Evolutionary conservation across 2,888 invertebrate species (phyloP).

Genomic region (Nemotelus nigrinus): DNA sequence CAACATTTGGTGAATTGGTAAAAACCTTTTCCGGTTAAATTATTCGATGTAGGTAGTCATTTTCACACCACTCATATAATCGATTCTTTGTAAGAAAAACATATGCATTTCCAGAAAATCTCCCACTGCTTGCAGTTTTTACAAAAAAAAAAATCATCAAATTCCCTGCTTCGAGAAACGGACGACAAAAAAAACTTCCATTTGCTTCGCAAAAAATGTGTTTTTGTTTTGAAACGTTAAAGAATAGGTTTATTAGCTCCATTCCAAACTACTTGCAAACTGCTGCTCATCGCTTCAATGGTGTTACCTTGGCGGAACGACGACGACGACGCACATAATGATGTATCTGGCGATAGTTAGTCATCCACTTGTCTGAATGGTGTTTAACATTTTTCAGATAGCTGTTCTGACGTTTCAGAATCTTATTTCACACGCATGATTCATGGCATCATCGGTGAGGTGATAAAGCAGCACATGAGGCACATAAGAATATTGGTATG

Average conservation of each 20-base stretch:
- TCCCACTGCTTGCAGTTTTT: too few species aligned
- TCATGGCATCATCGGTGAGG: neutral
- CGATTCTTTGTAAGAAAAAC: too few species aligned
- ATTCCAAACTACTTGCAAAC: neutral
- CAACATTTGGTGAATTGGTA: neutral
- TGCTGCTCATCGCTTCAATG: neutral
- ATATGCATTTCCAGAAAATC: too few species aligned
- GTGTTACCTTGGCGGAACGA: neutral
- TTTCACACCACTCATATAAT: too few species aligned
- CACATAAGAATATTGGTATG: neutral
- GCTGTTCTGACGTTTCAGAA: neutral
- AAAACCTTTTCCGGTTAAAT: neutral
- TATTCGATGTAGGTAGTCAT: neutral
- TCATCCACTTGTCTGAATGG: conserved; percentile 1
- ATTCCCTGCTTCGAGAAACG: too few species aligned
- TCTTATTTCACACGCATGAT: conserved; percentile 11
- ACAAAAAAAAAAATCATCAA: too few species aligned
- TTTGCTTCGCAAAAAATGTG: neutral
- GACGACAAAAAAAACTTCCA: neutral
- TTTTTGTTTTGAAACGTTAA: conserved; percentile 18
- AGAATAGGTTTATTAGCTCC: neutral
- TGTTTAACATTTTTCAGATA: conserved; percentile 6
- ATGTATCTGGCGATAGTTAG: neutral
- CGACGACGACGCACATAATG: neutral
- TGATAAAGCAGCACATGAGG: neutral